phyloP scores from a whole-genome alignment of 1,140 invertebrate genomes.

The Atta cephalotes region DNA sequence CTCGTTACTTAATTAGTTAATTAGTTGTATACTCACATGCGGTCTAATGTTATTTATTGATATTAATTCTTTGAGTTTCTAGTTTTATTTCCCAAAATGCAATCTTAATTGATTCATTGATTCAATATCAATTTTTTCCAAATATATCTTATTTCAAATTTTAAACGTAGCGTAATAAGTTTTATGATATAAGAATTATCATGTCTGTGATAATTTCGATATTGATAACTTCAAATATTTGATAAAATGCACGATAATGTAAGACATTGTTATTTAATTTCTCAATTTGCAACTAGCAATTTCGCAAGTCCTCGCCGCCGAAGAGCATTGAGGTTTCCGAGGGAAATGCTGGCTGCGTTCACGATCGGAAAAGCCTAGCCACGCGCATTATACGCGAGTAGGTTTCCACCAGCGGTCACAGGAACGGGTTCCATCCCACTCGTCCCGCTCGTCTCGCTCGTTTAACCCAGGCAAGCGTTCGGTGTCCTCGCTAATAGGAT shows the following conservation, averaged over 20 bases:
- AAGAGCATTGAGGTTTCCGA: not conserved
- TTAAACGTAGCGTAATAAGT: not conserved
- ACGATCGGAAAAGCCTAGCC: constrained; percentile 17
- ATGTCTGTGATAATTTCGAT: not conserved
- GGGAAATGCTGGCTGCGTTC: constrained; percentile 45
- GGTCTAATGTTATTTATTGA: no score
- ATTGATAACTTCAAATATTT: constrained; percentile 1
- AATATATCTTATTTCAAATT: not conserved
- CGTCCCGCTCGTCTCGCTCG: constrained; percentile 57
- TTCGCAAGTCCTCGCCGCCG: constrained; percentile 4
- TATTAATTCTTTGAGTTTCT: not conserved
- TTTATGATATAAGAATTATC: not conserved
- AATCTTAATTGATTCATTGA: not conserved
- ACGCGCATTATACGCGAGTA: constrained; percentile 51
- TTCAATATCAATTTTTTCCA: not conserved
- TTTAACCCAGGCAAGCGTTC: constrained; percentile 70
- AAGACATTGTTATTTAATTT: constrained; percentile 5
- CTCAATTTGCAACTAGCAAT: constrained; percentile 22
- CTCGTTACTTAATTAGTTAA: no score
- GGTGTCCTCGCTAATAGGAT: constrained; percentile 76
- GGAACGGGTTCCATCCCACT: constrained; percentile 59
- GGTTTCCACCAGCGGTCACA: constrained; percentile 69
- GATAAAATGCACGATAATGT: not conserved
- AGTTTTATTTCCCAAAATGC: not conserved
- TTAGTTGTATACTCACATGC: no score